A percentile compares a stretch with the other conserved stretches of the same genome.
phyloP scores from a whole-genome alignment of 23 tunicate genomes.

The Botrylloides violaceus region DNA sequence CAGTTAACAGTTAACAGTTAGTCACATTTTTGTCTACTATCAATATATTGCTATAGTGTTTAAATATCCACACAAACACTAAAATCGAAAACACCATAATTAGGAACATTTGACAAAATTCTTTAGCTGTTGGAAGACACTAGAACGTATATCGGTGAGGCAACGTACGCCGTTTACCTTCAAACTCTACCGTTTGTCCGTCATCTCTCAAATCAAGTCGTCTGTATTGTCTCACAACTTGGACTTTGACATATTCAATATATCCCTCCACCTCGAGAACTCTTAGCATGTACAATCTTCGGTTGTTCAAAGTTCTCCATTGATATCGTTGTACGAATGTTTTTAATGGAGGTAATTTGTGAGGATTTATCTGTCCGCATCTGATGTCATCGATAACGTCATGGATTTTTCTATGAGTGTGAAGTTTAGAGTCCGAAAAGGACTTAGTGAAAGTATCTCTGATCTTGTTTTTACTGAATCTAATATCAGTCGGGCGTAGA shows the following conservation, averaged over 20 bases:
- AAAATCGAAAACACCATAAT: no score
- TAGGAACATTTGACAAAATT: no score
- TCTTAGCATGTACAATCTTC: constrained; percentile 9
- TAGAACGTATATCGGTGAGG: not conserved
- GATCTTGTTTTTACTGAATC: not conserved
- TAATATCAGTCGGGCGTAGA: constrained; percentile 14
- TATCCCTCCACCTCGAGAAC: constrained; percentile 7
- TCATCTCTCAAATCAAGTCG: not conserved
- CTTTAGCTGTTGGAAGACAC: constrained; percentile 12
- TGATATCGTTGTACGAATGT: not conserved
- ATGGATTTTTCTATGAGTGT: not conserved
- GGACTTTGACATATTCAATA: constrained; percentile 1
- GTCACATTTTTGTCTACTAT: no score
- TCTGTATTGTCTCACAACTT: not conserved
- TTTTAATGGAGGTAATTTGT: not conserved
- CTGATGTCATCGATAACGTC: constrained; percentile 14
- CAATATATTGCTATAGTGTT: no score
- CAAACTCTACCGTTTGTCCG: not conserved
- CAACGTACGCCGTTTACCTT: not conserved
- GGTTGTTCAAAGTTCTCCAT: constrained; percentile 7
- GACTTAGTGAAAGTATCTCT: not conserved
- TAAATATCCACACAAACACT: no score
- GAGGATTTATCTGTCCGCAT: not conserved
- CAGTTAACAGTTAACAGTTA: no score
- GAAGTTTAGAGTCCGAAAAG: not conserved